Evolutionary conservation across 1,140 invertebrate genomes (phyloP).

Genomic region (Caenorhabditis remanei): DNA sequence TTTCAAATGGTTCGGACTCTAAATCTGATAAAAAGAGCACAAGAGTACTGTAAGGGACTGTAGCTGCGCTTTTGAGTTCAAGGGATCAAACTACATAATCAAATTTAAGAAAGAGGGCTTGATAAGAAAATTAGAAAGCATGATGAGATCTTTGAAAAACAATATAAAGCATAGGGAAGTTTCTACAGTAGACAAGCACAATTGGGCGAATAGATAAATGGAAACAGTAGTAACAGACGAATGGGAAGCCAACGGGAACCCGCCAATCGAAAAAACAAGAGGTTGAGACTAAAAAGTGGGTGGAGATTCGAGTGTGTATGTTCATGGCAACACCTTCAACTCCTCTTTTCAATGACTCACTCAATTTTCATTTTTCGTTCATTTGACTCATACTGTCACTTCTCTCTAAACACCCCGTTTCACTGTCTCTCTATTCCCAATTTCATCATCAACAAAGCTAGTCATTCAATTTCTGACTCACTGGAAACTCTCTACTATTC

Average conservation of each 20-base stretch:
- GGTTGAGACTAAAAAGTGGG: neutral
- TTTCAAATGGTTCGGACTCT: no score
- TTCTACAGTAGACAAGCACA: neutral
- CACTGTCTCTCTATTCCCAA: conserved; percentile 9
- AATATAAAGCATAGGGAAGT: no score
- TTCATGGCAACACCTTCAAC: conserved; percentile 50
- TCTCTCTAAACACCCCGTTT: neutral
- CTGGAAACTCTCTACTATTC: conserved; percentile 13
- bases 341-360: conserved; percentile 44
- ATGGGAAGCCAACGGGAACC: neutral
- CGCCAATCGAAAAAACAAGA: neutral
- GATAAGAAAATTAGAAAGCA: no score
- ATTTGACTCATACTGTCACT: conserved; percentile 39
- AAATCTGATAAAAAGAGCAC: no score
- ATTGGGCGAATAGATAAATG: conserved; percentile 16
- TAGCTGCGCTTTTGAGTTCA: no score
- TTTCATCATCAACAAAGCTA: conserved; percentile 33
- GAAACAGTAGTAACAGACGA: neutral
- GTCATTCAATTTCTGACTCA: conserved; percentile 46
- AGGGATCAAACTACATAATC: no score
- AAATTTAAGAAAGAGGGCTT: no score
- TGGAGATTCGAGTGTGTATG: conserved; percentile 44
- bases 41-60: no score
- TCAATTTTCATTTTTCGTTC: conserved; percentile 23
- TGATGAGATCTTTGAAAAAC: no score